These are phyloP conservation scores for Caenorhabditis sulstoni DNA, from an alignment of 2,888 invertebrate species.

Conservation along the genomic window DNA sequence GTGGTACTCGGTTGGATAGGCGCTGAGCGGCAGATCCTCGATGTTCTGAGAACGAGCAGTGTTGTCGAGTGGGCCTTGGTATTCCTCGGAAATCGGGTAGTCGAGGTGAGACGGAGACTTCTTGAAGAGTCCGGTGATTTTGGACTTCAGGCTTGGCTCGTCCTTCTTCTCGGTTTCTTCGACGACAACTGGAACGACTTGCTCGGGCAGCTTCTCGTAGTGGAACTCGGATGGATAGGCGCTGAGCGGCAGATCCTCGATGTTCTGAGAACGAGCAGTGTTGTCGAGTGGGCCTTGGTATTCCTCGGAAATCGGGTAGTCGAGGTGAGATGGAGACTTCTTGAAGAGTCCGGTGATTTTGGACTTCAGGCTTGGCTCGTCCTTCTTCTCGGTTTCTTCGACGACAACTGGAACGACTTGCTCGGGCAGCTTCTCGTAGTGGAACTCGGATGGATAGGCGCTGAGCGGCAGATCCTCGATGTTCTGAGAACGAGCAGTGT, in stretches of 20 bases:
- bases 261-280: not conserved
- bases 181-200: not conserved
- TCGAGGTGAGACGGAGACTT: slow-evolving; percentile 58
- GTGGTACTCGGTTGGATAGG: slow-evolving; percentile 33
- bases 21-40: slow-evolving; percentile 54
- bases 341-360: too few relatives aligned
- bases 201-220: slow-evolving; percentile 11
- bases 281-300: slow-evolving; percentile 1
- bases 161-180: slow-evolving; percentile 34
- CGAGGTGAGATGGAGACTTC: not conserved
- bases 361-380: too few relatives aligned
- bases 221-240: slow-evolving; percentile 4
- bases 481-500: too few relatives aligned
- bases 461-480: too few relatives aligned
- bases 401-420: too few relatives aligned
- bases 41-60: slow-evolving; percentile 48
- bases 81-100: slow-evolving; percentile 56
- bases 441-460: too few relatives aligned
- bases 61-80: slow-evolving; percentile 47
- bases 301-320: not conserved
- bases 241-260: slow-evolving; percentile 47
- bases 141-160: slow-evolving; percentile 1
- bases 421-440: too few relatives aligned
- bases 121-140: slow-evolving; percentile 1
- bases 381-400: too few relatives aligned